Base-by-base conservation (phyloP, 2,113 vertebrate genomes). In the Tamias sibiricus region DNA sequence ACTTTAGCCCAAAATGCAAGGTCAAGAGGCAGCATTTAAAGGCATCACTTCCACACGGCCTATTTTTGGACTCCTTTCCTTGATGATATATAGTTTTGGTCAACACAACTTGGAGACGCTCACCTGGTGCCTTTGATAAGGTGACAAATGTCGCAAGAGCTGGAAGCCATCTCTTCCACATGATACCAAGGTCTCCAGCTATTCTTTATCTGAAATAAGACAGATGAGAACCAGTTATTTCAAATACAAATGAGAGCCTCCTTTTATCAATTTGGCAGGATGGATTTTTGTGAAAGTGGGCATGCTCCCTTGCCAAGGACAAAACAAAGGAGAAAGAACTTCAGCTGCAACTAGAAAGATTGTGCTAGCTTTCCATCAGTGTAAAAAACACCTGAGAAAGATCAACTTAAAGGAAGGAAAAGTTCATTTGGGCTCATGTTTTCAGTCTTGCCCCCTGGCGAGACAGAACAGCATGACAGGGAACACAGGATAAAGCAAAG, bases 61-160 rank as follows among this genome's bases (percentile, higher is more conserved):
- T 96, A 76, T 76, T 89, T 94, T 91, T 49, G 37, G 93, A 87
- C 40, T 94, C 47, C 92, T 69, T 42, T 77, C n/a, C 62, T 82
- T 93, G 35, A 71, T 94, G 86, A 96, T 74, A 66, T 13, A 94
- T 59, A 20, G 82, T 87, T 95, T 87, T 49, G 5, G 82, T 90
- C 59, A 69, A 69, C 42, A 59, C 30, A 77, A 54, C 24, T 49
- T 68, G 44, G 66, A 88, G 54, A 83, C 54, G 64, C 40, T 94
- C 89, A 79, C 86, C 95, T 96, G 88, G 40, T 47, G 54, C 79
- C 44, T 49, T 91, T 83, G 95, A 95, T 91, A 96, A 92, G n/a
- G 52, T 75, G 72, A 91, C 80, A 89, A 40, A 77, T 64, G n/a
- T 94, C 93, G 86, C 20, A 54, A 74, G 76, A 96, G 71, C 79